Conservation (phyloP, 2,797 vertebrate species). For the Rhinogobio ventralis region DNA sequence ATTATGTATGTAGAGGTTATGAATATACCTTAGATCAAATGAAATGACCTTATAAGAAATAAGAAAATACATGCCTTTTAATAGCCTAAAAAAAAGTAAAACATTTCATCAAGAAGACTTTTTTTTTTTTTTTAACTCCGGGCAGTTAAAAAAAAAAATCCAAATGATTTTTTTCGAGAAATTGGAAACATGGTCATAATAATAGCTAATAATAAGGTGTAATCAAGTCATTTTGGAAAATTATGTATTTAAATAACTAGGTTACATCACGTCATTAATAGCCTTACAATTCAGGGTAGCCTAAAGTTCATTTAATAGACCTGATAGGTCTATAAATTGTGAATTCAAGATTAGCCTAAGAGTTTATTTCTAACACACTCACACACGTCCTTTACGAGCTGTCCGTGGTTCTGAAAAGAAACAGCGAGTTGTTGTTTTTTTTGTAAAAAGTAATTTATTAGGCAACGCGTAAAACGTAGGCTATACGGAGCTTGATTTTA, state of each 20-base stretch:
- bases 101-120: too few relatives aligned
- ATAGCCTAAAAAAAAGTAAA: not conserved
- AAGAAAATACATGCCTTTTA: too few relatives aligned
- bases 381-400: slow-evolving; percentile 2
- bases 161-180: too few relatives aligned
- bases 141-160: too few relatives aligned
- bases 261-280: not conserved
- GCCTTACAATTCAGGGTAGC: not conserved
- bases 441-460: slow-evolving; percentile 32
- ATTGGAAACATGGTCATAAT: not conserved
- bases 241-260: not conserved
- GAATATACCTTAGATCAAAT: not conserved
- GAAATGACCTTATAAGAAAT: too few relatives aligned
- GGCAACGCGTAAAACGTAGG: not conserved
- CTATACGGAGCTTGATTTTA: not conserved
- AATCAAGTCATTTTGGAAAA: not conserved
- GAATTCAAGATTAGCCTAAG: not conserved
- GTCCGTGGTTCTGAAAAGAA: slow-evolving; percentile 32
- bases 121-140: too few relatives aligned
- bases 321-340: not conserved
- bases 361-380: not conserved
- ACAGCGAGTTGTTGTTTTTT: slow-evolving; percentile 16
- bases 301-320: not conserved
- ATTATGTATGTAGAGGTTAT: not conserved
- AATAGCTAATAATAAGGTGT: not conserved